Percentiles rank a stretch among this genome's conserved stretches.
Conservation (phyloP, 2,888 invertebrate species). For the Ornithoptera priamus region DNA sequence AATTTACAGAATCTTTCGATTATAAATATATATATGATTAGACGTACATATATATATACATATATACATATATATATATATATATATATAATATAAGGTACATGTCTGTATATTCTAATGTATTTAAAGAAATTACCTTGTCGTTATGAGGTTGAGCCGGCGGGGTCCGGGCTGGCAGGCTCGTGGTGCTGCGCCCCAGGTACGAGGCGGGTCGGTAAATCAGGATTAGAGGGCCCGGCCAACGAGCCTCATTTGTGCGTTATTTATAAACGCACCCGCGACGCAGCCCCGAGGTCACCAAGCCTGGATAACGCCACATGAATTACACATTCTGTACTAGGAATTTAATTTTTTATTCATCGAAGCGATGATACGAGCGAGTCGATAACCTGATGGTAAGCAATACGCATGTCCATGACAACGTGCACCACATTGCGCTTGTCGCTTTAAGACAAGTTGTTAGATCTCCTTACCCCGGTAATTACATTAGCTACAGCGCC, state of each 20-base stretch:
- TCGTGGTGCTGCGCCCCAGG: slow-evolving; percentile 44
- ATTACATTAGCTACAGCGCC: no score
- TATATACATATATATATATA: background rate
- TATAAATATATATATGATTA: background rate
- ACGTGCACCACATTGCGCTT: no score
- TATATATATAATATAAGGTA: background rate
- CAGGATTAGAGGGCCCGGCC: slow-evolving; percentile 66
- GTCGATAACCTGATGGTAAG: no score
- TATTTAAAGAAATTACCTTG: no score
- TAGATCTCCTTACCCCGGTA: no score
- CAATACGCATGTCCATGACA: no score
- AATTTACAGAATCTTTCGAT: background rate
- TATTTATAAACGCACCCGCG: slow-evolving; percentile 69
- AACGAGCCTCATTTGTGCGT: slow-evolving; percentile 68
- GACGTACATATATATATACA: background rate
- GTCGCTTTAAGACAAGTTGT: no score
- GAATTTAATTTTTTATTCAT: no score
- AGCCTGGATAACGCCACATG: slow-evolving; percentile 42
- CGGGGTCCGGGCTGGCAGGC: no score
- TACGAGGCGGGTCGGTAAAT: slow-evolving; percentile 60
- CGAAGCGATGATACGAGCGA: no score
- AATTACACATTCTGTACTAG: no score
- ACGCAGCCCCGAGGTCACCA: slow-evolving; percentile 42
- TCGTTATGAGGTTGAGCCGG: no score
- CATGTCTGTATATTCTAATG: background rate